phyloP scores from a whole-genome alignment of 2,797 vertebrate genomes.

The Urophycis tenuis region DNA sequence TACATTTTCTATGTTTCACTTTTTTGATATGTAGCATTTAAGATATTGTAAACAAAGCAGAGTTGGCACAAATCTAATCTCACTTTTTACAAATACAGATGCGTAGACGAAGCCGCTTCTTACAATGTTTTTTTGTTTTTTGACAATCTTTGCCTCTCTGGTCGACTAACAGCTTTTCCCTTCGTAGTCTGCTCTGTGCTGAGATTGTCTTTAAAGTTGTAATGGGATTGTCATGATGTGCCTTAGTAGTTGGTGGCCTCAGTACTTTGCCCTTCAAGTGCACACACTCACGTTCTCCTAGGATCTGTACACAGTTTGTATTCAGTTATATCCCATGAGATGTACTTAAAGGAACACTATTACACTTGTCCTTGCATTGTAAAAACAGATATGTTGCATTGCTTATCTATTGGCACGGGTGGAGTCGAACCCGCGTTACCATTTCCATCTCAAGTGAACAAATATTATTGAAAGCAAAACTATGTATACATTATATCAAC shows the following conservation, averaged over 20 bases:
- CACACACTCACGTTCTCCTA: conserved; percentile 29
- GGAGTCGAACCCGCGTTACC: neutral
- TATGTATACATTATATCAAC: neutral
- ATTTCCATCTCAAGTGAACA: neutral
- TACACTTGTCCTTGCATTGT: too few relatives aligned
- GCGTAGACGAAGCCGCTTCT: conserved; percentile 49
- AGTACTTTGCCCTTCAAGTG: conserved; percentile 67
- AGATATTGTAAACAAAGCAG: conserved; percentile 54
- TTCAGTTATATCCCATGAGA: neutral
- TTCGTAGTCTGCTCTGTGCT: conserved; percentile 47
- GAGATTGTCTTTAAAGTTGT: conserved; percentile 58
- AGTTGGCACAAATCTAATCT: conserved; percentile 50
- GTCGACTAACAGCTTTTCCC: conserved; percentile 57
- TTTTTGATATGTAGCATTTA: conserved; percentile 71
- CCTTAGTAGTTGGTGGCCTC: conserved; percentile 43
- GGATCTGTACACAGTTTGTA: conserved; percentile 18
- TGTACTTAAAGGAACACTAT: neutral
- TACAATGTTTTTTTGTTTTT: conserved; percentile 47
- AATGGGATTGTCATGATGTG: conserved; percentile 41
- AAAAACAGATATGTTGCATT: neutral
- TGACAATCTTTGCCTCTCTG: conserved; percentile 43
- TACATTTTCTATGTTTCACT: conserved; percentile 52
- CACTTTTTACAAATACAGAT: conserved; percentile 53
- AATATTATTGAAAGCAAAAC: neutral
- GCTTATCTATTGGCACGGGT: neutral